Evolutionary conservation across 1,140 invertebrate genomes (phyloP).

Genomic region (Wiebesia pumilae): DNA sequence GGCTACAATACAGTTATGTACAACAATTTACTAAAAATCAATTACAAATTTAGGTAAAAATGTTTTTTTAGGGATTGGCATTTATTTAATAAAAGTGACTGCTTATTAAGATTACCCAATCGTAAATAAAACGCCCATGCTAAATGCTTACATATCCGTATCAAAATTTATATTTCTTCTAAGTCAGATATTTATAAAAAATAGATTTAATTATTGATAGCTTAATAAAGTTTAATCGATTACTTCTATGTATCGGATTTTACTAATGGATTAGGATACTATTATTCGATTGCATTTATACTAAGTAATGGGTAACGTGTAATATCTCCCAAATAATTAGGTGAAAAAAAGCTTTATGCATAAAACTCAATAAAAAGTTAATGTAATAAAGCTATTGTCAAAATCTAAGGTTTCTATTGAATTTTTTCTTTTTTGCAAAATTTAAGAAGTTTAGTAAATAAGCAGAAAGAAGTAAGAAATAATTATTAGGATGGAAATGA

Average conservation of each 20-base stretch:
- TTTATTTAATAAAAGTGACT: too few relatives aligned
- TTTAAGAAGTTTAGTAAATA: too few relatives aligned
- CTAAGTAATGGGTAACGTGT: neutral
- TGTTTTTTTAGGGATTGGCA: too few relatives aligned
- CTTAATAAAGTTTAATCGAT: neutral
- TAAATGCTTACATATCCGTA: neutral
- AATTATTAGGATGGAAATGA: too few relatives aligned
- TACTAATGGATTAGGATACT: neutral
- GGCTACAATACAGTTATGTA: too few relatives aligned
- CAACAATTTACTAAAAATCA: too few relatives aligned
- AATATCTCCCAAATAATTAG: neutral
- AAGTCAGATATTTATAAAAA: neutral
- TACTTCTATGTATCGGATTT: neutral
- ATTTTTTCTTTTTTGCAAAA: too few relatives aligned
- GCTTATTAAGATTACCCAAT: too few relatives aligned
- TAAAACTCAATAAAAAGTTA: conserved; percentile 10
- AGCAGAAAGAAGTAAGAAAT: too few relatives aligned
- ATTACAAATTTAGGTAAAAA: too few relatives aligned
- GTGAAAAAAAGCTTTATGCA: conserved; percentile 1
- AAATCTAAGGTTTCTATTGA: neutral
- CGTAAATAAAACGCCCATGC: too few relatives aligned
- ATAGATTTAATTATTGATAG: neutral
- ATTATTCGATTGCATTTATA: neutral
- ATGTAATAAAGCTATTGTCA: conserved; percentile 2
- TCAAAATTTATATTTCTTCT: neutral